A percentile compares a stretch with the other conserved stretches of the same genome.
phyloP scores from a whole-genome alignment of 2,888 invertebrate genomes.

The Empis livida region DNA sequence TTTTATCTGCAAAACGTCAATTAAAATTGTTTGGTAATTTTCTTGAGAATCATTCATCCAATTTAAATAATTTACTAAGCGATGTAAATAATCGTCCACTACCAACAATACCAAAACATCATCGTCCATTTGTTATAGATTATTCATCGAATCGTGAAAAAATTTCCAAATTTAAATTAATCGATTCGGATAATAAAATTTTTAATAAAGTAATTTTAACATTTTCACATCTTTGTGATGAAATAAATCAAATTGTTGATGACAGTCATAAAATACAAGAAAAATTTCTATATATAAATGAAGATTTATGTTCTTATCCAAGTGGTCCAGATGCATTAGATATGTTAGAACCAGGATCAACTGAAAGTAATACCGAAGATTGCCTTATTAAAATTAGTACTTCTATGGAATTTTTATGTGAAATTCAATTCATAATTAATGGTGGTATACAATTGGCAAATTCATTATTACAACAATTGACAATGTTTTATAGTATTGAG shows the following conservation, averaged over 20 bases:
- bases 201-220: slow-evolving; percentile 69
- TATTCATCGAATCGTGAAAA: slow-evolving; percentile 39
- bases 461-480: slow-evolving; percentile 55
- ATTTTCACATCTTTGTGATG: slow-evolving; percentile 64
- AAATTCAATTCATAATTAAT: slow-evolving; percentile 51
- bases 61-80: slow-evolving; percentile 10
- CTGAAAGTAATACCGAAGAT: slow-evolving; percentile 11
- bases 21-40: slow-evolving; percentile 27
- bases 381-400: slow-evolving; percentile 35
- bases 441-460: slow-evolving; percentile 58
- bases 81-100: slow-evolving; percentile 7
- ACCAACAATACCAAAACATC: slow-evolving; percentile 7
- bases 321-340: not conserved
- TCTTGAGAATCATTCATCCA: slow-evolving; percentile 25
- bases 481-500: slow-evolving; percentile 3
- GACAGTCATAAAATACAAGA: slow-evolving; percentile 50
- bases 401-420: slow-evolving; percentile 47
- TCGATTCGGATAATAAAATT: slow-evolving; percentile 70
- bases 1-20: slow-evolving; percentile 25
- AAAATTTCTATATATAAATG: slow-evolving; percentile 31
- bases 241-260: slow-evolving; percentile 52
- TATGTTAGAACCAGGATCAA: not conserved
- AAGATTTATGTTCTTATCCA: slow-evolving; percentile 16
- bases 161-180: slow-evolving; percentile 51
- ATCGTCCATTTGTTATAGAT: slow-evolving; percentile 18